Evolutionary conservation across 2,888 invertebrate genomes (phyloP), one percentile per base, ranked within the genome.

Genomic region (Euphydryas editha): DNA sequence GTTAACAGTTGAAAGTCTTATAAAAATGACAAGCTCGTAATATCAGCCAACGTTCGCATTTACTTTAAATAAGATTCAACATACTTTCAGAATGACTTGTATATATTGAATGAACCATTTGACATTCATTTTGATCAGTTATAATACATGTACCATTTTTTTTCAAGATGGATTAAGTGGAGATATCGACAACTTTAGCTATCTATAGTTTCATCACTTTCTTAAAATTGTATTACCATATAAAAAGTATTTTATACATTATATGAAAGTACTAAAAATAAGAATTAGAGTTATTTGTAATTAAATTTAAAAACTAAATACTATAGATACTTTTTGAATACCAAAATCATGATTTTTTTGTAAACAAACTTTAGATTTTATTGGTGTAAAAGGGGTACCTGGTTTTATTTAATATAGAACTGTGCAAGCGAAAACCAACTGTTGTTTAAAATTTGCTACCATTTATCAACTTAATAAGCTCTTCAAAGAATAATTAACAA

Each of bases 31-130:
- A 61, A 61, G 30, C 17, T 17, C n/a, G 17, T 17, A 17, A 46
- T 20, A 47, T 11, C 10, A 18, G 10, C 44, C 42, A 49, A 21
- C 36, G 18, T 20, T 63, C 62, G 65, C 67, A 61, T 65, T 72
- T 62, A 67, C 68, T 71, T 68, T 57, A 62, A 67, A 69, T 55
- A 36, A 65, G 58, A 66, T 67, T 62, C 62, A 77, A 59, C 77
- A 75, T 63, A 78, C 79, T 80, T 81, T 79, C 74, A 67, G 70
- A 72, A 71, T 81, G 81, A 81, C 78, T 78, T 68, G 78, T 70
- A 61, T 54, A 59, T 72, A 68, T 73, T 68, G 46, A 44, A 47
- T 39, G 46, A 65, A 55, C 21, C 49, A 64, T 67, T 72, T 71
- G 72, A 74, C 67, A 68, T 46, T 21, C 24, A 57, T 49, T 67